Conservation (phyloP, 2,113 vertebrate genomes). For the Sebastes schlegelii region DNA sequence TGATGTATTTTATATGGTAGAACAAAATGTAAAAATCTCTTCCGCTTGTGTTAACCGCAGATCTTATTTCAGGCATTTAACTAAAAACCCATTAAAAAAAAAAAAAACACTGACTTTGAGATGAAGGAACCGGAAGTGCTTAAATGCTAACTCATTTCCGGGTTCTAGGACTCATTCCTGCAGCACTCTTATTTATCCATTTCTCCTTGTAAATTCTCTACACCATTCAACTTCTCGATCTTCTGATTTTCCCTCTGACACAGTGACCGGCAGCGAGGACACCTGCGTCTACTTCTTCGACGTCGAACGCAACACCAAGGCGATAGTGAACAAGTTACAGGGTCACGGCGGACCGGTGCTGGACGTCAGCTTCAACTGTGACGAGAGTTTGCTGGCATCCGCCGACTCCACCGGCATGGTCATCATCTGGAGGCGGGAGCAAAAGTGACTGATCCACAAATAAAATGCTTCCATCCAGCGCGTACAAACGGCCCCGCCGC, state of each 20-base stretch:
- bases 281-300: slow-evolving; percentile 96
- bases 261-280: slow-evolving; percentile 95
- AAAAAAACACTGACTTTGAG: too few species aligned
- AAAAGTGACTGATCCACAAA: slow-evolving; percentile 84
- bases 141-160: too few species aligned
- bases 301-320: slow-evolving; percentile 91
- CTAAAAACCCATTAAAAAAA: too few species aligned
- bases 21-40: too few species aligned
- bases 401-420: slow-evolving; percentile 94
- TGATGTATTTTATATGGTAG: too few species aligned
- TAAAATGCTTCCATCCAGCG: slow-evolving; percentile 50
- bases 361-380: slow-evolving; percentile 96
- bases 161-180: too few species aligned
- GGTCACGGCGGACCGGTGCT: slow-evolving; percentile 93
- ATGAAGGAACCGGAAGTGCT: too few species aligned
- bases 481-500: slow-evolving; percentile 14
- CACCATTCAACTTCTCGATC: background rate
- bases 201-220: background rate
- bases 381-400: slow-evolving; percentile 95
- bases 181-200: background rate
- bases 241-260: background rate
- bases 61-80: too few species aligned
- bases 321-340: slow-evolving; percentile 95
- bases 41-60: too few species aligned
- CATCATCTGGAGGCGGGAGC: slow-evolving; percentile 95